Conservation (phyloP, 2,113 vertebrate species). For the Oncorhynchus mykiss region DNA sequence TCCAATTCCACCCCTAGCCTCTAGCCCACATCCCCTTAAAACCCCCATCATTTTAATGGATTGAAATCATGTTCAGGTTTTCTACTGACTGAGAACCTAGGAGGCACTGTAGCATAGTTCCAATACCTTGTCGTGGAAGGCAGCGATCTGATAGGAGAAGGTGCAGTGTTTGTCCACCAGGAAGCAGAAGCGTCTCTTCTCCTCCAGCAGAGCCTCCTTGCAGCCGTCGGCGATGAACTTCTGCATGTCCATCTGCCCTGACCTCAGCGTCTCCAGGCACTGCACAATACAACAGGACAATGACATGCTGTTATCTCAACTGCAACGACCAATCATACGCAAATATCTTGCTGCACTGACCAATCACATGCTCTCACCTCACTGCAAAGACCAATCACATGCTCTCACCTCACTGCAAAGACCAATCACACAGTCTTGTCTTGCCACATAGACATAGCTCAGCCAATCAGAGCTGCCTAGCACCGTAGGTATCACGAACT, state of each 20-base stretch:
- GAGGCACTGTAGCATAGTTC: neutral
- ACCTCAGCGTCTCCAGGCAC: conserved; percentile 87
- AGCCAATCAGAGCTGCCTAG: too few relatives aligned
- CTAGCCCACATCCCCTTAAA: too few relatives aligned
- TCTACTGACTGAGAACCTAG: too few relatives aligned
- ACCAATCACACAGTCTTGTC: neutral
- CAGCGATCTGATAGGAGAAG: conserved; percentile 80
- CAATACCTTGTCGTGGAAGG: conserved; percentile 86
- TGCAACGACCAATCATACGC: neutral
- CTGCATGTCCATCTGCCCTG: conserved; percentile 92
- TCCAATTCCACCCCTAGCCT: too few relatives aligned
- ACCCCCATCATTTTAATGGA: too few relatives aligned
- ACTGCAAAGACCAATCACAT: neutral
- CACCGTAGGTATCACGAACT: too few relatives aligned
- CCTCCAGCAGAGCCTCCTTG: conserved; percentile 91
- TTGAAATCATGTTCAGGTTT: too few relatives aligned
- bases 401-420: conserved; percentile 69
- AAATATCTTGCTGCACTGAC: conserved; percentile 59
- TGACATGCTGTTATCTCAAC: neutral
- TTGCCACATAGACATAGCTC: neutral
- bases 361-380: neutral
- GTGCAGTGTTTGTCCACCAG: conserved; percentile 95
- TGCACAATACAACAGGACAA: conserved; percentile 47
- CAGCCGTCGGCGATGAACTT: conserved; percentile 92
- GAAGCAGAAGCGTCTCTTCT: conserved; percentile 95